Conservation (phyloP, 1,140 invertebrate genomes). For the Coenobita brevimanus region DNA sequence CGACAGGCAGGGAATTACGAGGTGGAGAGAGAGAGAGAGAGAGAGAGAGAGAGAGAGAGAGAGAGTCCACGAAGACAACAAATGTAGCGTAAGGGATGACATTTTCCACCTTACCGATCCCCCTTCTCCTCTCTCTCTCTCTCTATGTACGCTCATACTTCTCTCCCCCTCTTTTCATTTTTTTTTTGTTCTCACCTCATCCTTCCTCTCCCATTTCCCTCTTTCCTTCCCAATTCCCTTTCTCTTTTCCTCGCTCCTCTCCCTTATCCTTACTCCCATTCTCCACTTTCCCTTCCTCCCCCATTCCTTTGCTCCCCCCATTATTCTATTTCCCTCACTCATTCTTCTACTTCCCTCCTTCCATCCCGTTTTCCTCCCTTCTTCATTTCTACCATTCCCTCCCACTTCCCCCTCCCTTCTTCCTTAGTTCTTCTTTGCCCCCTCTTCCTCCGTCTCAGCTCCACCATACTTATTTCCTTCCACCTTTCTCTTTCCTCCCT, state of each 20-base stretch:
- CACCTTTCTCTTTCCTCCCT: background rate
- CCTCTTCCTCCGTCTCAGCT: background rate
- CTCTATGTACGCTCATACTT: background rate
- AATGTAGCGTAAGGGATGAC: conserved; percentile 42
- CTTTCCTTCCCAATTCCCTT: background rate
- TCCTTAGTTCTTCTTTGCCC: background rate
- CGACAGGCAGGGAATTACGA: background rate
- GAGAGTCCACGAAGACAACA: conserved; percentile 7
- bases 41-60: background rate
- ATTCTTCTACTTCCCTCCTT: too few species aligned
- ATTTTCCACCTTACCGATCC: conserved; percentile 31
- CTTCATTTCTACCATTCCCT: background rate
- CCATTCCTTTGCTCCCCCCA: background rate
- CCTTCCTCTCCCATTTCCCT: background rate
- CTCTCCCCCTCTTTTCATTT: background rate
- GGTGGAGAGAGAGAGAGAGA: background rate
- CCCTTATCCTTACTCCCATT: background rate
- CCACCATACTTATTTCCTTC: background rate
- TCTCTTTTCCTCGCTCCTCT: background rate
- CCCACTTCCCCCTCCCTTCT: background rate
- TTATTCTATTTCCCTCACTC: background rate
- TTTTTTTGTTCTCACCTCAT: background rate
- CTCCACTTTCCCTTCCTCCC: background rate
- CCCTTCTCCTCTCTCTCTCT: background rate
- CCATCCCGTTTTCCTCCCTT: background rate